Base-by-base conservation (phyloP, 2,888 invertebrate species). In the Heliothis peltigera region DNA sequence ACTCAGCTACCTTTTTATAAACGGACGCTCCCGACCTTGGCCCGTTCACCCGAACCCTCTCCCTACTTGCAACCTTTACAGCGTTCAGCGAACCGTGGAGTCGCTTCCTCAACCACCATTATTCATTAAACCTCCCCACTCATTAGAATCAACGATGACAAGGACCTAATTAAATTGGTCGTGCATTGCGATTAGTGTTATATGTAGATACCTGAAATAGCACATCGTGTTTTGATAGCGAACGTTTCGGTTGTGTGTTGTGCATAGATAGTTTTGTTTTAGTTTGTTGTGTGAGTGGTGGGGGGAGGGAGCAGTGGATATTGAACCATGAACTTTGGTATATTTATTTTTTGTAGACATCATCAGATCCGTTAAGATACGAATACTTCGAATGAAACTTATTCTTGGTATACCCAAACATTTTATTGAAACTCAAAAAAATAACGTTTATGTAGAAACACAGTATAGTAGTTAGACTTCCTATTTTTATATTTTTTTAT, bases 141-240 rank as follows among this genome's bases (percentile, higher is more conserved):
- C 60, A 67, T 75, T 64, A 66, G 54, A 61, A 70, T 72, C 32
- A 46, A 71, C 73, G 62, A 60, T 47, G 74, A 67, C 70, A 64
- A 74, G 79, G 86, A 49, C 64, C 86, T 72, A 60, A 81, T 83
- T 81, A 83, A 68, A 76, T 57, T 86, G 85, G 88, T 65, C 77
- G 32, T 55, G 67, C 70, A 75, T 70, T 74, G 59, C 69, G 72
- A 77, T 81, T 83, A 87, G 44, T 59, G 47, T 66, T 70, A 52
- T 61, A 70, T 84, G 82, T 84, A 86, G 75, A 78, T 79, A 81
- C 76, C 85, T 85, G 76, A 86, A 92, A 91, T 92, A 92, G 87
- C 91, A 92, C 84, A 91, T 71, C 73, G 86, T 83, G 81, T 84
- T 83, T 80, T 81, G 87, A 82, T 84, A 82, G 81, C 80, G 83